phyloP scores from a whole-genome alignment of 2,888 invertebrate species.

The Bellardia bayeri region DNA sequence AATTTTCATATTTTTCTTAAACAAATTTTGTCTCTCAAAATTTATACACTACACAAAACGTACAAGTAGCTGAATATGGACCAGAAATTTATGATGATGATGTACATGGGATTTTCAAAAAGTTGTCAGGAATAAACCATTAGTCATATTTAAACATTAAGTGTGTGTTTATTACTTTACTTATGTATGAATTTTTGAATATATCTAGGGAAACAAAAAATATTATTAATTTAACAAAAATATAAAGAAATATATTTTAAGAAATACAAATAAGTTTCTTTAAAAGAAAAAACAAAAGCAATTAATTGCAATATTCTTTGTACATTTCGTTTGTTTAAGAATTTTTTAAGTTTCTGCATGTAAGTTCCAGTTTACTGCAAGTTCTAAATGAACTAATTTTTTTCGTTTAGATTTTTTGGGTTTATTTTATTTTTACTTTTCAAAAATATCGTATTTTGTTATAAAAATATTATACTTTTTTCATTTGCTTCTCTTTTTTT shows the following conservation, averaged over 20 bases:
- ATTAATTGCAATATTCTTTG: too few relatives aligned
- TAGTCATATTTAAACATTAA: conserved; percentile 60
- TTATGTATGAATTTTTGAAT: not conserved
- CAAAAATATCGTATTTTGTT: conserved; percentile 41
- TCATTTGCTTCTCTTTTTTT: not conserved
- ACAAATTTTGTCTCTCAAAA: conserved; percentile 2
- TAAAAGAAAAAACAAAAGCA: too few relatives aligned
- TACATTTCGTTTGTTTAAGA: too few relatives aligned
- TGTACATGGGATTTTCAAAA: conserved; percentile 27
- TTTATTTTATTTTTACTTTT: conserved; percentile 45
- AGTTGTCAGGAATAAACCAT: conserved; percentile 62
- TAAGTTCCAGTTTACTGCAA: conserved; percentile 45
- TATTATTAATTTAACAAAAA: not conserved
- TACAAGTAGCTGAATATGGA: not conserved
- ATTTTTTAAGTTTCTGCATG: not conserved
- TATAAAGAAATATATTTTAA: not conserved
- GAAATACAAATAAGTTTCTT: not conserved
- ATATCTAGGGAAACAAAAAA: not conserved
- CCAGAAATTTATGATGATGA: not conserved
- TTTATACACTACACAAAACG: not conserved
- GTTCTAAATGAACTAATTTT: conserved; percentile 15
- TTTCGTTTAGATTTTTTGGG: conserved; percentile 9
- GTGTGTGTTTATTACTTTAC: conserved; percentile 30
- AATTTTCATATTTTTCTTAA: conserved; percentile 13
- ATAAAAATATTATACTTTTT: conserved; percentile 24